These are phyloP conservation scores for Alouatta palliata DNA, from an alignment of 2,113 vertebrate species.

Conservation along the genomic window DNA sequence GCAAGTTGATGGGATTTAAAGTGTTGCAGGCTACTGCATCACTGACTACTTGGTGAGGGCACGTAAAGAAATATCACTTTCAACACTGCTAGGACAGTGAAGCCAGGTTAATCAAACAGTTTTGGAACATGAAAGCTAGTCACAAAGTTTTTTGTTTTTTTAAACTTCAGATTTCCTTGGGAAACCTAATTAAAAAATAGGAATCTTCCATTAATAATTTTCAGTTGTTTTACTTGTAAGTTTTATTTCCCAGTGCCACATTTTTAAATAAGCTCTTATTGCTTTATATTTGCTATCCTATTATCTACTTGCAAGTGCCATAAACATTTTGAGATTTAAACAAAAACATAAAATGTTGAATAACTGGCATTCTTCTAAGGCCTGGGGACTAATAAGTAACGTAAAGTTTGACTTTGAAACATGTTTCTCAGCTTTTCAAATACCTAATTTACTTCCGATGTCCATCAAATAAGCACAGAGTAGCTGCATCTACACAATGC, in stretches of 20 bases:
- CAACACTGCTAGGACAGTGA: slow-evolving; percentile 18
- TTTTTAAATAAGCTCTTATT: neutral
- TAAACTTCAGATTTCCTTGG: neutral
- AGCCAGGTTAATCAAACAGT: slow-evolving; percentile 25
- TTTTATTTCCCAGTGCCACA: neutral
- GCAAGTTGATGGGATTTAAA: slow-evolving; percentile 30
- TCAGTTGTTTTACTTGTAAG: neutral
- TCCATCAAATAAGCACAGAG: slow-evolving; percentile 69
- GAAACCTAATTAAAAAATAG: slow-evolving; percentile 7
- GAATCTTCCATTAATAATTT: neutral
- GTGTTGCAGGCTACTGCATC: slow-evolving; percentile 25
- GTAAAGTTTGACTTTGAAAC: neutral
- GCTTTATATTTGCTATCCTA: neutral
- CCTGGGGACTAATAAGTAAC: neutral
- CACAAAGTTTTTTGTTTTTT: slow-evolving; percentile 33
- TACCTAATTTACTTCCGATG: slow-evolving; percentile 68
- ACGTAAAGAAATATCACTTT: slow-evolving; percentile 27
- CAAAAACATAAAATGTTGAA: slow-evolving; percentile 13
- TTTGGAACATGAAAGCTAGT: slow-evolving; percentile 57
- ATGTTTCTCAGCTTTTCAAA: slow-evolving; percentile 35
- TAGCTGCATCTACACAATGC: slow-evolving; percentile 63
- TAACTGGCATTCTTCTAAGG: neutral
- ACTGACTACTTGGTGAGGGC: slow-evolving; percentile 29
- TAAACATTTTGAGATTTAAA: neutral
- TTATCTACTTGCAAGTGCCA: neutral